A percentile compares a stretch with the other conserved stretches of the same genome.
Conservation (phyloP, 2,797 vertebrate genomes). For the Buceros bicornis region DNA sequence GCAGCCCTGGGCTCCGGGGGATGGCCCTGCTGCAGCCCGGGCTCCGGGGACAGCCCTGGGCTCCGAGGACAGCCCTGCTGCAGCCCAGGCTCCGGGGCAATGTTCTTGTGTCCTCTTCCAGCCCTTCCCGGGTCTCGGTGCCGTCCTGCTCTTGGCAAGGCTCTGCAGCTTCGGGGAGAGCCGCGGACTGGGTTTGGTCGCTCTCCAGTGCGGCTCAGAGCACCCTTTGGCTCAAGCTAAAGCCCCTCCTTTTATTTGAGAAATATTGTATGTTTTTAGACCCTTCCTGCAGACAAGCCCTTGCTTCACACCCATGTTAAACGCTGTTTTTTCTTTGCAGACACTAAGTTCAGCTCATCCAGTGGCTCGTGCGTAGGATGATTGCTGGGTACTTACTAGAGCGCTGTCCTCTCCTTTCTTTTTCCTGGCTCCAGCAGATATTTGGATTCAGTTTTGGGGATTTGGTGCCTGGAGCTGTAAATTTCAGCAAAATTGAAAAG, state of each 20-base stretch:
- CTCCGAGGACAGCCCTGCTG: neutral
- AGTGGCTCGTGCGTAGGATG: neutral
- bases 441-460: neutral
- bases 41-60: too few species aligned
- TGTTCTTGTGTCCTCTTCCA: neutral
- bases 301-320: neutral
- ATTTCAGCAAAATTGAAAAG: neutral
- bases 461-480: neutral
- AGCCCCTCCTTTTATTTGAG: neutral
- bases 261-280: neutral
- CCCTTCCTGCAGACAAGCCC: neutral
- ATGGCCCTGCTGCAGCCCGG: too few species aligned
- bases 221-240: neutral
- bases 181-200: neutral
- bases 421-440: neutral
- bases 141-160: fast-evolving
- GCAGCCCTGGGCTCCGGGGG: too few species aligned
- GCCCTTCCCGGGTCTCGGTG: neutral
- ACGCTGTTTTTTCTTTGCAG: neutral
- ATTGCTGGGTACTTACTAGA: neutral
- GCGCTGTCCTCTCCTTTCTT: neutral
- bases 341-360: neutral
- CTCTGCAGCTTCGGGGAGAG: neutral
- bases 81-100: neutral
- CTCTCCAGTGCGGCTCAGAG: neutral